A percentile compares a stretch with the other conserved stretches of the same genome.
Conservation (phyloP, 2,888 invertebrate species). For the Drosophila testacea region DNA sequence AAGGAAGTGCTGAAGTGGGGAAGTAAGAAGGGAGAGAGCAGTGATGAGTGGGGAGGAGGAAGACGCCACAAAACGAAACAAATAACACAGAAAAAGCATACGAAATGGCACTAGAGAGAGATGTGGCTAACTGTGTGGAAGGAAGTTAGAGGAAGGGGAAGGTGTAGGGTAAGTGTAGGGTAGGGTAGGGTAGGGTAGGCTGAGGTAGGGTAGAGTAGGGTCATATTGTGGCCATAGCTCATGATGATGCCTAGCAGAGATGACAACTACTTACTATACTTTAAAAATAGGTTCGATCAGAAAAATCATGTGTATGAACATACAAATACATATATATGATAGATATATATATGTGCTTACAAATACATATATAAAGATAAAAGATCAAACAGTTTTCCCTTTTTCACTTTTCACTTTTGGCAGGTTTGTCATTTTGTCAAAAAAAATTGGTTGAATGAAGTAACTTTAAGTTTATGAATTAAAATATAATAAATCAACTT, state of each 20-base stretch:
- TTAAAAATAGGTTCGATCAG: too few relatives aligned
- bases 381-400: too few relatives aligned
- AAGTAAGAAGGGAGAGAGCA: not conserved
- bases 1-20: constrained; percentile 25
- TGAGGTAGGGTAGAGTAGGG: constrained; percentile 13
- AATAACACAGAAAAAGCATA: constrained; percentile 78
- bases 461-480: too few relatives aligned
- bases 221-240: constrained; percentile 66
- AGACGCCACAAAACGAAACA: constrained; percentile 68
- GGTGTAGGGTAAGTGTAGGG: too few relatives aligned
- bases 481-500: too few relatives aligned
- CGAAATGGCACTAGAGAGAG: constrained; percentile 79
- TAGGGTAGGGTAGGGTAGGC: not conserved
- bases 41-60: constrained; percentile 1
- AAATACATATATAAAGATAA: too few relatives aligned
- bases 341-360: too few relatives aligned
- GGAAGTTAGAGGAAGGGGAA: not conserved
- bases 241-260: constrained; percentile 59
- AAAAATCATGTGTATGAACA: too few relatives aligned
- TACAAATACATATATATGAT: too few relatives aligned
- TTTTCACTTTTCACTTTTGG: too few relatives aligned
- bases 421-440: too few relatives aligned
- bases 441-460: too few relatives aligned
- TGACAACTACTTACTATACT: not conserved
- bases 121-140: constrained; percentile 55